A percentile compares a stretch with the other conserved stretches of the same genome.
Evolutionary conservation across 92 coral and sea anemone species (phyloP).

Genomic region (Actinernus sp.): DNA sequence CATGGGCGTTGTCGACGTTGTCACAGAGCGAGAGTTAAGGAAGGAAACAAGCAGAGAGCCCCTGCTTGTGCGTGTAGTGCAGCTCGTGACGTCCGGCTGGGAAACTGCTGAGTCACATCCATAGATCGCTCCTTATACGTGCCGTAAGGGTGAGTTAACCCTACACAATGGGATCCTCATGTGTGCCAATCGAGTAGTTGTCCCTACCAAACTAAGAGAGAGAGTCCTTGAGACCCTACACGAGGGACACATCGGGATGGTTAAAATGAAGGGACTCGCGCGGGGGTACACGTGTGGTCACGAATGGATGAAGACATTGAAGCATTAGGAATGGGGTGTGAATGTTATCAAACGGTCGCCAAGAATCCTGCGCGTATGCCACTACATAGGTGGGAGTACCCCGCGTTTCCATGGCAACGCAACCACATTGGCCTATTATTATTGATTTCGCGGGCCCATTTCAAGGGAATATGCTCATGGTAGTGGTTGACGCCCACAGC

Average conservation of each 20-base stretch:
- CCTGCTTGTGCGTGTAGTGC: slow-evolving; percentile 27
- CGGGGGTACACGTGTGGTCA: slow-evolving; percentile 64
- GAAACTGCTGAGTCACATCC: neutral
- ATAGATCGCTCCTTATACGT: slow-evolving; percentile 20
- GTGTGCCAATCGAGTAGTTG: slow-evolving; percentile 48
- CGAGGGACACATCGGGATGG: no score
- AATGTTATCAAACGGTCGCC: slow-evolving; percentile 36
- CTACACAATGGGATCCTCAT: slow-evolving; percentile 36
- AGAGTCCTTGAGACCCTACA: slow-evolving; percentile 29
- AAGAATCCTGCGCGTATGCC: slow-evolving; percentile 31
- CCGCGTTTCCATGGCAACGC: slow-evolving; percentile 64
- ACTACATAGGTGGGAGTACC: slow-evolving; percentile 37
- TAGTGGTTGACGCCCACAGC: slow-evolving; percentile 32
- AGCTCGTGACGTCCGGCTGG: slow-evolving; percentile 42
- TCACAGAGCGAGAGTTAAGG: slow-evolving; percentile 44
- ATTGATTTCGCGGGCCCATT: slow-evolving; percentile 55
- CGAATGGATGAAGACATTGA: slow-evolving; percentile 49
- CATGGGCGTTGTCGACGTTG: slow-evolving; percentile 17
- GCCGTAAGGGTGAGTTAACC: slow-evolving; percentile 8
- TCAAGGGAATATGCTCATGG: slow-evolving; percentile 34
- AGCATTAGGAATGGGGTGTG: slow-evolving; percentile 50
- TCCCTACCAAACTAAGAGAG: slow-evolving; percentile 26
- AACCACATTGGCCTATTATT: no score
- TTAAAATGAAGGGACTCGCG: slow-evolving; percentile 63
- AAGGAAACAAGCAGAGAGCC: slow-evolving; percentile 47